phyloP scores from a whole-genome alignment of 2,113 vertebrate genomes.

The Chaenogobius annularis region DNA sequence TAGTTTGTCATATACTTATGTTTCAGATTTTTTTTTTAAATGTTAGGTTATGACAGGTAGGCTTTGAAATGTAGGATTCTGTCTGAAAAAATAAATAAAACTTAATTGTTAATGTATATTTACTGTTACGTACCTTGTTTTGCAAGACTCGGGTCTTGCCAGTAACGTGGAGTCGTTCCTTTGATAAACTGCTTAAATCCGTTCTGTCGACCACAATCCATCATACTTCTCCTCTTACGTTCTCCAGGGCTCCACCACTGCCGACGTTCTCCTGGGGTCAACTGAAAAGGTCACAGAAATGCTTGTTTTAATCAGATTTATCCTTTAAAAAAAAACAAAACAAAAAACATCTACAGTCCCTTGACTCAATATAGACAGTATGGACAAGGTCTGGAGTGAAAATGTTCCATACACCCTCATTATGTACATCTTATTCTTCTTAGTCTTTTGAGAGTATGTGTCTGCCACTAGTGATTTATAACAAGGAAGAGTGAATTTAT shows the following conservation, averaged over 20 bases:
- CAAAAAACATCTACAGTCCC: not conserved
- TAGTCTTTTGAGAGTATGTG: not conserved
- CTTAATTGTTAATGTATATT: not conserved
- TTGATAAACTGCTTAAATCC: not conserved
- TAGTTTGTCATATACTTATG: too few relatives aligned
- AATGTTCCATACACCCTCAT: not conserved
- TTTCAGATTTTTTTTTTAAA: too few relatives aligned
- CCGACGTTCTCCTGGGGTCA: not conserved
- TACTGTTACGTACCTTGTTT: not conserved
- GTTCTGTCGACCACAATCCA: not conserved
- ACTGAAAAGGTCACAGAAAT: not conserved
- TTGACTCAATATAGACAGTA: not conserved
- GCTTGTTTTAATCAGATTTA: not conserved
- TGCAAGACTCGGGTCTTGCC: not conserved
- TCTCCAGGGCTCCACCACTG: not conserved
- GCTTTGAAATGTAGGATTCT: too few relatives aligned
- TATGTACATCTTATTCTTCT: not conserved
- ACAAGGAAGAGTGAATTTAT: not conserved
- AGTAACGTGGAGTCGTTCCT: slow-evolving; percentile 13
- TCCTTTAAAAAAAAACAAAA: not conserved
- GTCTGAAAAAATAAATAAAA: too few relatives aligned
- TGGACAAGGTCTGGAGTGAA: not conserved
- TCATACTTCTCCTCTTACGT: slow-evolving; percentile 7
- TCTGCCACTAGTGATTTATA: not conserved
- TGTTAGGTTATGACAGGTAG: too few relatives aligned